Conservation (phyloP, 2,113 vertebrate species). For the Anoura caudifer region DNA sequence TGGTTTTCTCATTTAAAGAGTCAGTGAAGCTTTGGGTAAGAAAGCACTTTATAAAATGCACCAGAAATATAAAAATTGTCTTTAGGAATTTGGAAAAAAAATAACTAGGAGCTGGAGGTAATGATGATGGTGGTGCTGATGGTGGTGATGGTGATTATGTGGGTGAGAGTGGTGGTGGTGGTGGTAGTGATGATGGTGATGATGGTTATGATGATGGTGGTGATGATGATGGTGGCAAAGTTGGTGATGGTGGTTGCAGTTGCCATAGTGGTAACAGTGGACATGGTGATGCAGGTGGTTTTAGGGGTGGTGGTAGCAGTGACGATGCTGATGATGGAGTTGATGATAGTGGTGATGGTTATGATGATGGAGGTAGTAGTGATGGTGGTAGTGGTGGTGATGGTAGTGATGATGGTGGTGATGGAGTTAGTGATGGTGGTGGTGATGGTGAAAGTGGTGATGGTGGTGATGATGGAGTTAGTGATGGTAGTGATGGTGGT, state of each 20-base stretch:
- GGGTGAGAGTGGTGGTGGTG: rapidly evolving
- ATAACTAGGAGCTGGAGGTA: not conserved
- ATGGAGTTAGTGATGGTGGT: too few relatives aligned
- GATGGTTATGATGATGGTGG: rapidly evolving
- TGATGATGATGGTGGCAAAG: not conserved
- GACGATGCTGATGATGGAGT: too few relatives aligned
- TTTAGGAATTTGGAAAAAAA: not conserved
- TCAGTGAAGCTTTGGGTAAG: not conserved
- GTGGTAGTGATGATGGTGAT: not conserved
- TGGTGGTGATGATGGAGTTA: too few relatives aligned
- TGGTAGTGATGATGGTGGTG: too few relatives aligned
- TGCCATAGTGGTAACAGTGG: not conserved
- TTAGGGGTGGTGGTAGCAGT: rapidly evolving
- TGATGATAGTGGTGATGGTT: too few relatives aligned
- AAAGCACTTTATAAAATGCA: not conserved
- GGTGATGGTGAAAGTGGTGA: too few relatives aligned
- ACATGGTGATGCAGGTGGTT: rapidly evolving
- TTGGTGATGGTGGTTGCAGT: too few relatives aligned
- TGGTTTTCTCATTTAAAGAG: not conserved
- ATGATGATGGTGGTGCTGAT: rapidly evolving
- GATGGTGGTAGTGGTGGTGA: too few relatives aligned
- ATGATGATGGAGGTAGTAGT: too few relatives aligned
- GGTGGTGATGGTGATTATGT: not conserved
- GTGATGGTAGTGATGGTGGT: too few relatives aligned
- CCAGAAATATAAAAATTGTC: not conserved